These are phyloP conservation scores for Zootoca vivipara DNA, from an alignment of 2,113 vertebrate genomes.

Conservation along the genomic window DNA sequence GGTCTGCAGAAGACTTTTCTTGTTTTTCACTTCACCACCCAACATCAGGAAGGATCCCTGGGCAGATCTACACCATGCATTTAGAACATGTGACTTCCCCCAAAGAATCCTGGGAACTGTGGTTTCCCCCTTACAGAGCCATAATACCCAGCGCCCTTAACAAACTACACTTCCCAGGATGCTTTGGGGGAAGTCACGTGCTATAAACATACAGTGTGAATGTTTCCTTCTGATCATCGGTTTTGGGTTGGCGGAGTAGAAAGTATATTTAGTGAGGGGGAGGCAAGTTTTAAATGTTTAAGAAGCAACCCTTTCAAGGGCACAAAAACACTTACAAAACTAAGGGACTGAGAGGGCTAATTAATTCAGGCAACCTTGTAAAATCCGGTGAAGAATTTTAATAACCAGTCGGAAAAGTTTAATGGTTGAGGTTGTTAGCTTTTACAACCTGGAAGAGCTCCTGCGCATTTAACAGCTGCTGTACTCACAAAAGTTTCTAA, in stretches of 20 bases:
- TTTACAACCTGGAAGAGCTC: neutral
- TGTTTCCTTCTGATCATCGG: neutral
- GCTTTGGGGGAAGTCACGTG: no score
- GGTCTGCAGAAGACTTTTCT: neutral
- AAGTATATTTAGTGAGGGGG: neutral
- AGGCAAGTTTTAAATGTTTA: neutral
- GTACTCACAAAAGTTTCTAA: neutral
- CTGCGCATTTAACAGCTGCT: neutral
- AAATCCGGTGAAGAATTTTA: constrained; percentile 20
- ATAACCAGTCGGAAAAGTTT: neutral
- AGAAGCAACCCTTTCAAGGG: neutral
- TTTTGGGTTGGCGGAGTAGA: neutral
- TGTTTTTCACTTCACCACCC: no score
- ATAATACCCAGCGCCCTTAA: no score
- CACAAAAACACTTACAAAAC: neutral
- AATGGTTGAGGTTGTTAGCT: neutral
- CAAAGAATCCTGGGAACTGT: no score
- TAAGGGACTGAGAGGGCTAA: neutral
- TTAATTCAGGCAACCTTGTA: neutral
- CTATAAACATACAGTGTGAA: no score
- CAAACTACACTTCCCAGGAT: no score
- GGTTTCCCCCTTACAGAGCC: no score
- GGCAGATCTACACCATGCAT: no score
- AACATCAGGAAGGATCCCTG: neutral
- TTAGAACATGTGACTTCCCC: no score